Conservation (phyloP, 1,140 invertebrate genomes). For the Elymnias hypermnestra region DNA sequence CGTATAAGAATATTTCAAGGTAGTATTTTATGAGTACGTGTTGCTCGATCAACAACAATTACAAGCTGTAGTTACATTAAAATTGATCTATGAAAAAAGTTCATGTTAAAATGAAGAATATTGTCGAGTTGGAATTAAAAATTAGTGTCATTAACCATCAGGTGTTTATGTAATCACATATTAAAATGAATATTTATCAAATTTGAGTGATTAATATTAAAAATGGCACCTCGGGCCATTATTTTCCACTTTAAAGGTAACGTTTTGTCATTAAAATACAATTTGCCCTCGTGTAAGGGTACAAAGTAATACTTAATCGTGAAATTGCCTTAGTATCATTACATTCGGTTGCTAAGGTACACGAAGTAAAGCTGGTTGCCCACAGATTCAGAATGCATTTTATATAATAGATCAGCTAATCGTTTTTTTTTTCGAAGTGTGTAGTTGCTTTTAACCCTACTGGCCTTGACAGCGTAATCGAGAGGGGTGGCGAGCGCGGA, state of each 20-base stretch:
- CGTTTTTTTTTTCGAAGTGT: no score
- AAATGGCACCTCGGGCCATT: constrained; percentile 14
- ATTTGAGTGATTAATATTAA: constrained; percentile 12
- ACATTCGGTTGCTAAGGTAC: neutral
- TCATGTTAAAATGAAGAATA: neutral
- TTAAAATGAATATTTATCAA: constrained; percentile 16
- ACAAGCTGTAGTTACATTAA: no score
- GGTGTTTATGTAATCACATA: constrained; percentile 11
- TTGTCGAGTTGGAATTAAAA: neutral
- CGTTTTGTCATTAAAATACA: constrained; percentile 24
- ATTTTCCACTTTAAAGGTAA: constrained; percentile 20
- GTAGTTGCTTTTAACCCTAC: no score
- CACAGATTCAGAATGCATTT: no score
- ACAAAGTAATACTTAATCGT: constrained; percentile 18
- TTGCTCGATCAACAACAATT: no score
- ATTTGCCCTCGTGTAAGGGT: constrained; percentile 12
- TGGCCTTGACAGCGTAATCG: no score
- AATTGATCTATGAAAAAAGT: no score
- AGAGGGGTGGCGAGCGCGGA: no score
- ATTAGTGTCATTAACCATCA: constrained; percentile 2
- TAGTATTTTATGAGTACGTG: no score
- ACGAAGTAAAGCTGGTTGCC: neutral
- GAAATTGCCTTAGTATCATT: constrained; percentile 12
- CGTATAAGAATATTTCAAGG: no score
- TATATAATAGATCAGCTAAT: no score